phyloP scores from a whole-genome alignment of 2,888 invertebrate genomes.

The Leptodirus hochenwartii region DNA sequence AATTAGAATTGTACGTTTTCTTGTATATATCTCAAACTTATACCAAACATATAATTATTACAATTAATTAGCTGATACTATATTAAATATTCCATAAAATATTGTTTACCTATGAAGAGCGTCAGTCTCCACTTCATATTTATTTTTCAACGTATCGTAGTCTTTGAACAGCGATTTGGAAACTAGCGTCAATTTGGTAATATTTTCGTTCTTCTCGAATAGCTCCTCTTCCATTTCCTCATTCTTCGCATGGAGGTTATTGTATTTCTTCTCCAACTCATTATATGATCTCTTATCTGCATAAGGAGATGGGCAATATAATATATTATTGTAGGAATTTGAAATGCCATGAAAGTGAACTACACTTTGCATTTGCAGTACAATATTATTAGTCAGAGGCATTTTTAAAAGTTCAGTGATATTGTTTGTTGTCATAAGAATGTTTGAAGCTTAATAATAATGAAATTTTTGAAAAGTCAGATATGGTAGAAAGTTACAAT shows the following conservation, averaged over 20 bases:
- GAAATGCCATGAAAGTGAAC: too few species aligned
- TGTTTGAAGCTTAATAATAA: too few species aligned
- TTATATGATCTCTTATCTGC: constrained; percentile 39
- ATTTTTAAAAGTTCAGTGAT: too few species aligned
- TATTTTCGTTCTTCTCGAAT: constrained; percentile 41
- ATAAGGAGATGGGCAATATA: constrained; percentile 12
- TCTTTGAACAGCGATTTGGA: constrained; percentile 55
- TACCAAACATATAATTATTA: too few species aligned
- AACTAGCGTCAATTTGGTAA: constrained; percentile 38
- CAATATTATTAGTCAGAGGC: too few species aligned
- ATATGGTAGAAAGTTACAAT: too few species aligned
- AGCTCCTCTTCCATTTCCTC: constrained; percentile 39
- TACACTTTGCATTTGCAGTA: too few species aligned
- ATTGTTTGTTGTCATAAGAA: too few species aligned
- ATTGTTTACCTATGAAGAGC: constrained; percentile 48
- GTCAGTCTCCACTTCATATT: constrained; percentile 53
- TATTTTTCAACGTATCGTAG: constrained; percentile 54
- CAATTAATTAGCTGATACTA: too few species aligned
- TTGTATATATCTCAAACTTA: too few species aligned
- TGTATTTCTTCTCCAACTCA: constrained; percentile 41
- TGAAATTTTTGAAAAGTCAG: too few species aligned
- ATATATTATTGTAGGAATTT: constrained; percentile 1
- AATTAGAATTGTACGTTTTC: constrained; percentile 2
- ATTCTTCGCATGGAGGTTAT: constrained; percentile 39
- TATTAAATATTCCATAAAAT: neutral